Evolutionary conservation across 1,140 invertebrate genomes (phyloP).

Genomic region (Micrasema longulum): DNA sequence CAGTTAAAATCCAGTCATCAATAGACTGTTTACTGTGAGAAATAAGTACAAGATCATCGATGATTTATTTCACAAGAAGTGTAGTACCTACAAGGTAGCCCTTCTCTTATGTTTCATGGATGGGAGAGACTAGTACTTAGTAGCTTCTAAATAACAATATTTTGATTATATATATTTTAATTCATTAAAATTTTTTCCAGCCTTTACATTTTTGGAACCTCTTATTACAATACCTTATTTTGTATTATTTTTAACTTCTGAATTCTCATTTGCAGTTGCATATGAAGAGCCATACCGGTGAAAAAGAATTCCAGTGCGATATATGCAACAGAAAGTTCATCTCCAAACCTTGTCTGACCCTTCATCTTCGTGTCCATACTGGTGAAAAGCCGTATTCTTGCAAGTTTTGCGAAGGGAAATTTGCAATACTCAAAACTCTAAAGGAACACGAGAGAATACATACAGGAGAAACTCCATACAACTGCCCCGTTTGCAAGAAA

Average conservation of each 20-base stretch:
- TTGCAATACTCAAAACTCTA: slow-evolving; percentile 41
- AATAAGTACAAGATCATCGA: no score
- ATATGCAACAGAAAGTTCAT: slow-evolving; percentile 57
- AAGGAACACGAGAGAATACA: slow-evolving; percentile 70
- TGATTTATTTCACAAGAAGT: no score
- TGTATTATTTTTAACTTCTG: neutral
- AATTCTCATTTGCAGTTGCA: slow-evolving; percentile 55
- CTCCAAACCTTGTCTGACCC: slow-evolving; percentile 53
- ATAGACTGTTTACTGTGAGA: no score
- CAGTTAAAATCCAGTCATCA: no score
- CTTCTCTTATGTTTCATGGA: no score
- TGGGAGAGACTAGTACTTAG: no score
- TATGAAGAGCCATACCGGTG: slow-evolving; percentile 62
- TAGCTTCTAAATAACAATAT: no score
- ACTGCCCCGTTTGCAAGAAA: slow-evolving; percentile 58
- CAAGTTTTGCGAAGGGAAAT: slow-evolving; percentile 52
- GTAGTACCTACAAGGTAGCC: no score
- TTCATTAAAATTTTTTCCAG: no score
- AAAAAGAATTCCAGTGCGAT: slow-evolving; percentile 64
- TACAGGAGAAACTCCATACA: slow-evolving; percentile 71
- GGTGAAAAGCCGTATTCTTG: slow-evolving; percentile 54
- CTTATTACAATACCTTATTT: no score
- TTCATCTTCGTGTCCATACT: slow-evolving; percentile 44
- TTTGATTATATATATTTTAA: no score
- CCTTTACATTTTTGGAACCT: no score